Evolutionary conservation across 2,888 invertebrate species (phyloP).

Genomic region (Serrognathus titanus): DNA sequence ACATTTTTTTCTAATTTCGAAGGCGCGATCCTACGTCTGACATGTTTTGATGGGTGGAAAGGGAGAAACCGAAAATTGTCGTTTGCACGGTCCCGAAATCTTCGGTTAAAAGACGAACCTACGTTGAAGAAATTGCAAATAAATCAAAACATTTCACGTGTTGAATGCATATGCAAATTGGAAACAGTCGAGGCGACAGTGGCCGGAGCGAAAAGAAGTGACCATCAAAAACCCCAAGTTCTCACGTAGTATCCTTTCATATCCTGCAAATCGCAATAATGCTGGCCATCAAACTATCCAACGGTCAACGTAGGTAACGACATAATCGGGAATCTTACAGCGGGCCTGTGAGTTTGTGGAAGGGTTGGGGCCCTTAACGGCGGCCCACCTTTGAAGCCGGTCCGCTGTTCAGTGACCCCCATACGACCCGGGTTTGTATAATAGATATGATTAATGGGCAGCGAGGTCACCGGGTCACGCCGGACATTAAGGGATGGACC

Average conservation of each 20-base stretch:
- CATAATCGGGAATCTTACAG: slow-evolving; percentile 46
- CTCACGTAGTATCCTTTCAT: slow-evolving; percentile 39
- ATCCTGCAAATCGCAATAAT: slow-evolving; percentile 38
- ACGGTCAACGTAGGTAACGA: slow-evolving; percentile 50
- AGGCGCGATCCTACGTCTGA: no score
- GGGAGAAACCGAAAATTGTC: no score
- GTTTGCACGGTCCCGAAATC: no score
- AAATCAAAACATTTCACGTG: slow-evolving; percentile 48
- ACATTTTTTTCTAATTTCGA: no score
- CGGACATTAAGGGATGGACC: slow-evolving; percentile 47
- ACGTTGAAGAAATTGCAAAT: slow-evolving; percentile 36
- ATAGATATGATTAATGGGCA: slow-evolving; percentile 52
- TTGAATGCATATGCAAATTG: slow-evolving; percentile 49
- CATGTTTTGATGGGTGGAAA: no score
- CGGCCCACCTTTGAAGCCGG: slow-evolving; percentile 14
- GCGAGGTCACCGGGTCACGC: slow-evolving; percentile 47
- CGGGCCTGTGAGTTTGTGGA: slow-evolving; percentile 25
- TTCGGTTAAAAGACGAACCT: neutral
- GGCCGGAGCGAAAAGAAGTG: slow-evolving; percentile 30
- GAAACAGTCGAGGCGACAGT: slow-evolving; percentile 39
- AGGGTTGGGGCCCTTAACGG: neutral
- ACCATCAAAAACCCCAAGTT: slow-evolving; percentile 40
- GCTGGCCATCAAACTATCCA: slow-evolving; percentile 32
- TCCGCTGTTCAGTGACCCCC: slow-evolving; percentile 32
- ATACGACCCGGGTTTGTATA: slow-evolving; percentile 41